Evolutionary conservation across 1,140 invertebrate species (phyloP).

Genomic region (Tetramorium alpestre): DNA sequence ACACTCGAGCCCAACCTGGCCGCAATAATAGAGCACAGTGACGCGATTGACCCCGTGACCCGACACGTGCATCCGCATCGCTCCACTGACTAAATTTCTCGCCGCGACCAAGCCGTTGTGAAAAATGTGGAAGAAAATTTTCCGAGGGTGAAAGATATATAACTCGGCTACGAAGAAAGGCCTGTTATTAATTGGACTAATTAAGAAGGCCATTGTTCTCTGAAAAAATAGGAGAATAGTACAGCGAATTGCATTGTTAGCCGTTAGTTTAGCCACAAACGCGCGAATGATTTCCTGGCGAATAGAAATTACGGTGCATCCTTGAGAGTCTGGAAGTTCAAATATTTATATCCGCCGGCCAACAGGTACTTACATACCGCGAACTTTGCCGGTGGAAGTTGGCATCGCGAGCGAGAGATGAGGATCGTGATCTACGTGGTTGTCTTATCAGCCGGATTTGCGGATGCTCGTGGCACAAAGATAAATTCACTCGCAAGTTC

Average conservation of each 20-base stretch:
- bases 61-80: conserved; percentile 42
- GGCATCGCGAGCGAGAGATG: conserved; percentile 5
- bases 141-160: background rate
- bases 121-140: conserved; percentile 2
- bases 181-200: background rate
- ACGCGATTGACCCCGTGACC: conserved; percentile 51
- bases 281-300: background rate
- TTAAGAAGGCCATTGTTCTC: background rate
- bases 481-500: conserved; percentile 19
- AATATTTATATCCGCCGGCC: conserved; percentile 49
- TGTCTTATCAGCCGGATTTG: conserved; percentile 29
- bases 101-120: background rate
- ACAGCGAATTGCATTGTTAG: background rate
- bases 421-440: background rate
- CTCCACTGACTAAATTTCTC: conserved; percentile 1
- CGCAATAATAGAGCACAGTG: conserved; percentile 31
- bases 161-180: background rate
- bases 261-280: conserved; percentile 7
- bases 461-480: background rate
- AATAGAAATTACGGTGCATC: conserved; percentile 33
- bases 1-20: conserved; percentile 22
- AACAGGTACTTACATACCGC: background rate
- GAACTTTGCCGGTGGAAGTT: conserved; percentile 18
- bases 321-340: conserved; percentile 15
- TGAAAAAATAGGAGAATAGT: background rate